These are phyloP conservation scores for Amniataba percoides DNA, from an alignment of 2,797 vertebrate species.

Conservation along the genomic window DNA sequence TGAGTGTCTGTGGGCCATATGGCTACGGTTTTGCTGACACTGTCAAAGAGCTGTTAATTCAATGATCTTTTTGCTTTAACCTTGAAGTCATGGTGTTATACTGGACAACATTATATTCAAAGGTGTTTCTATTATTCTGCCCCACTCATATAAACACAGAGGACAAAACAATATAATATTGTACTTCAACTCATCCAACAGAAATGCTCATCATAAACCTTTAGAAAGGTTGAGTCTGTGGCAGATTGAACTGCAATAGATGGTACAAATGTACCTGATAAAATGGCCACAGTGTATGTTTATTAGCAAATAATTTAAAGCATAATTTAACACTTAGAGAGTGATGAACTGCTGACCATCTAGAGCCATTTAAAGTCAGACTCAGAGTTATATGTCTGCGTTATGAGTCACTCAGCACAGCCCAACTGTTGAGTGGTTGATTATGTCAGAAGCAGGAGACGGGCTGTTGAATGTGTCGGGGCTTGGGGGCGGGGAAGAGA, in stretches of 20 bases:
- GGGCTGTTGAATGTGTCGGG: not conserved
- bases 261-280: not conserved
- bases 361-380: constrained; percentile 6
- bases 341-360: constrained; percentile 8
- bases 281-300: not conserved
- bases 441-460: constrained; percentile 8
- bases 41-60: not conserved
- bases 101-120: not conserved
- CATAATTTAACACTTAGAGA: not conserved
- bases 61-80: not conserved
- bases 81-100: not conserved
- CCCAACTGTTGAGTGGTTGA: not conserved
- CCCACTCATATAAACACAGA: too few relatives aligned
- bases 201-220: too few relatives aligned
- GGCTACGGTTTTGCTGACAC: not conserved
- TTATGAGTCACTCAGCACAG: constrained; percentile 1
- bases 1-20: too few relatives aligned
- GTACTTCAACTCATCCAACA: too few relatives aligned
- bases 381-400: not conserved
- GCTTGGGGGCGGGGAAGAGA: not conserved
- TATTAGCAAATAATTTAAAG: not conserved
- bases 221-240: too few relatives aligned
- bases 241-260: not conserved
- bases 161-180: too few relatives aligned
- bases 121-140: not conserved